These are phyloP conservation scores for Caenorhabditis drosophilae DNA, from an alignment of 2,888 invertebrate genomes.

Conservation along the genomic window DNA sequence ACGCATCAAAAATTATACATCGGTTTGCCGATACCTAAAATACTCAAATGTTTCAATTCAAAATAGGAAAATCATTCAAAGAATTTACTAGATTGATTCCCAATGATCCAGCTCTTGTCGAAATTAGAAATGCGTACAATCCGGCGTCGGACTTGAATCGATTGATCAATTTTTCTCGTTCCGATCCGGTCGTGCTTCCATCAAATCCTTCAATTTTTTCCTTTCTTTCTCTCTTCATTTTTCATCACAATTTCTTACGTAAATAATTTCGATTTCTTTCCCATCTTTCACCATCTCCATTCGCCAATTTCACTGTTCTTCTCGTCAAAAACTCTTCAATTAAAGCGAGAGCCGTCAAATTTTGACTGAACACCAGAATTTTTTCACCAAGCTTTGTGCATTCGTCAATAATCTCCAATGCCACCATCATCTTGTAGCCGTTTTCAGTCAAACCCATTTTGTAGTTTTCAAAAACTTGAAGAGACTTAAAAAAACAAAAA, in stretches of 20 bases:
- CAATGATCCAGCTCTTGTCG: slow-evolving; percentile 75
- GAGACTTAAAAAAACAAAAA: slow-evolving; percentile 69
- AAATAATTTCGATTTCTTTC: slow-evolving; percentile 86
- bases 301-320: slow-evolving; percentile 73
- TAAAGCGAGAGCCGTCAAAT: slow-evolving; percentile 89
- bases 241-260: no score
- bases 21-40: slow-evolving; percentile 80
- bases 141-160: slow-evolving; percentile 89
- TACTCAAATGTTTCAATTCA: background rate
- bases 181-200: slow-evolving; percentile 90
- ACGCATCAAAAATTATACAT: slow-evolving; percentile 95
- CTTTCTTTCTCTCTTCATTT: no score
- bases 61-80: background rate
- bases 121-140: slow-evolving; percentile 89
- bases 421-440: slow-evolving; percentile 91
- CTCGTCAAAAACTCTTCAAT: slow-evolving; percentile 89
- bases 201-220: slow-evolving; percentile 82
- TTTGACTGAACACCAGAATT: slow-evolving; percentile 91
- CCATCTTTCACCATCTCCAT: slow-evolving; percentile 74
- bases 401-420: slow-evolving; percentile 88
- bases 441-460: slow-evolving; percentile 86
- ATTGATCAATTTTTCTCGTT: slow-evolving; percentile 92
- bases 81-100: slow-evolving; percentile 87
- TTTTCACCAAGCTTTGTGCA: slow-evolving; percentile 87
- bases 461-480: slow-evolving; percentile 75